A percentile compares a stretch with the other conserved stretches of the same genome.
These are phyloP conservation scores for Polypedilum pembai DNA, from an alignment of 1,140 invertebrate species.

Conservation along the genomic window DNA sequence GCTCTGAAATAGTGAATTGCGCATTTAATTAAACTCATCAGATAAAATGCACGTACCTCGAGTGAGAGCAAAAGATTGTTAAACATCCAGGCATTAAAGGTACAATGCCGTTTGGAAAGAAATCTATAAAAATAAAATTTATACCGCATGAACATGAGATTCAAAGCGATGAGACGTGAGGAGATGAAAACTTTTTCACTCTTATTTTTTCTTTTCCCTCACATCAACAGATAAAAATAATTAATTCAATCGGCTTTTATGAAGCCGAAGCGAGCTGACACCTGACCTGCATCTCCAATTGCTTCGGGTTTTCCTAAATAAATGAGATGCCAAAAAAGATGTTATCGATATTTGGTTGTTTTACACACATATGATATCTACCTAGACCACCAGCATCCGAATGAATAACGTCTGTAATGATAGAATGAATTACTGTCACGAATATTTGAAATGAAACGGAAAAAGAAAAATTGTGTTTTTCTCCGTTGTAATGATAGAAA, in stretches of 20 bases:
- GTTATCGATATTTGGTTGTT: background rate
- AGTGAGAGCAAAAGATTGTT: constrained; percentile 55
- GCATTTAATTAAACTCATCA: background rate
- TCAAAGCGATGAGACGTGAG: too few relatives aligned
- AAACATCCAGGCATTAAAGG: constrained; percentile 45
- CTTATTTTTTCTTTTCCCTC: background rate
- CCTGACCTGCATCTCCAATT: constrained; percentile 55
- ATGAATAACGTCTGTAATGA: constrained; percentile 56
- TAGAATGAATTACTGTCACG: background rate
- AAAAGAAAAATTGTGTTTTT: too few relatives aligned
- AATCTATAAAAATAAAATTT: background rate
- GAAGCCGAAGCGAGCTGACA: too few relatives aligned
- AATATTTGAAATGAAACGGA: background rate
- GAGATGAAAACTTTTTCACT: too few relatives aligned
- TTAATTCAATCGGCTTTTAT: background rate
- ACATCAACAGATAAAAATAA: constrained; percentile 5
- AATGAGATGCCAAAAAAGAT: background rate
- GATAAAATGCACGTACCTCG: constrained; percentile 14
- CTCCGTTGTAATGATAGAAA: too few relatives aligned
- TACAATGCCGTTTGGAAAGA: constrained; percentile 31
- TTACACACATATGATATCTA: constrained; percentile 37
- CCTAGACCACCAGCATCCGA: constrained; percentile 63
- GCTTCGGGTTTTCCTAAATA: constrained; percentile 37
- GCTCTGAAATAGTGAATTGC: constrained; percentile 41
- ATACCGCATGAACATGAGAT: too few relatives aligned